Percentiles rank a stretch among this genome's conserved stretches.
phyloP scores from a whole-genome alignment of 2,888 invertebrate species.

The Anthophora plumipes region DNA sequence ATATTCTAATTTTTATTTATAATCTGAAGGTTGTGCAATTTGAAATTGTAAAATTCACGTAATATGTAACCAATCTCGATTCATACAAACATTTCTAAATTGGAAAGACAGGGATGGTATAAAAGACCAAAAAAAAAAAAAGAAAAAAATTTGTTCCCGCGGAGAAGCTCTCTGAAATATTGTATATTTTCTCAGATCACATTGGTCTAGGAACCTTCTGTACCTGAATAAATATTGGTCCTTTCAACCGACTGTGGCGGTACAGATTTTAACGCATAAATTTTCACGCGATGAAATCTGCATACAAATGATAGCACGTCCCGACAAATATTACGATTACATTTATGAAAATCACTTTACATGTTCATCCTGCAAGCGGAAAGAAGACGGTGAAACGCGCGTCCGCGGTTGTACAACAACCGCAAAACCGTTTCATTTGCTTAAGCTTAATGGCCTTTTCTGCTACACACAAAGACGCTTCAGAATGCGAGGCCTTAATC shows the following conservation, averaged over 20 bases:
- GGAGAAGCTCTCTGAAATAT: neutral
- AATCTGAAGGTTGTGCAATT: no score
- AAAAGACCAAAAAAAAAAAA: no score
- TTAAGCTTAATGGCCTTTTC: slow-evolving; percentile 50
- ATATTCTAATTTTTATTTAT: no score
- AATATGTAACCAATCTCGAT: neutral
- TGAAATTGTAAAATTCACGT: no score
- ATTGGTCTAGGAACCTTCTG: slow-evolving; percentile 1
- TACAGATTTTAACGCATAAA: slow-evolving; percentile 35
- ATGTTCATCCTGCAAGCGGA: slow-evolving; percentile 12
- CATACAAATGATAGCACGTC: slow-evolving; percentile 26
- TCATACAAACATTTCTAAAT: neutral
- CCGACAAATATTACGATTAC: slow-evolving; percentile 33
- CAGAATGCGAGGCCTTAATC: slow-evolving; percentile 51
- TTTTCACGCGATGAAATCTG: slow-evolving; percentile 19
- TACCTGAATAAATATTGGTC: slow-evolving; percentile 41
- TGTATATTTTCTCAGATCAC: slow-evolving; percentile 17
- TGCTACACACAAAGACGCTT: slow-evolving; percentile 35
- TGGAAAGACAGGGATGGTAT: no score
- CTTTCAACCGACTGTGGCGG: slow-evolving; percentile 1
- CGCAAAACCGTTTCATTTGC: slow-evolving; percentile 46
- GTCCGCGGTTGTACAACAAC: slow-evolving; percentile 36
- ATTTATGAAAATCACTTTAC: slow-evolving; percentile 27
- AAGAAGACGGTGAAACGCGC: neutral
- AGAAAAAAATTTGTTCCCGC: neutral